Base-by-base conservation (phyloP, 2,113 vertebrate species). In the Seriola aureovittata region DNA sequence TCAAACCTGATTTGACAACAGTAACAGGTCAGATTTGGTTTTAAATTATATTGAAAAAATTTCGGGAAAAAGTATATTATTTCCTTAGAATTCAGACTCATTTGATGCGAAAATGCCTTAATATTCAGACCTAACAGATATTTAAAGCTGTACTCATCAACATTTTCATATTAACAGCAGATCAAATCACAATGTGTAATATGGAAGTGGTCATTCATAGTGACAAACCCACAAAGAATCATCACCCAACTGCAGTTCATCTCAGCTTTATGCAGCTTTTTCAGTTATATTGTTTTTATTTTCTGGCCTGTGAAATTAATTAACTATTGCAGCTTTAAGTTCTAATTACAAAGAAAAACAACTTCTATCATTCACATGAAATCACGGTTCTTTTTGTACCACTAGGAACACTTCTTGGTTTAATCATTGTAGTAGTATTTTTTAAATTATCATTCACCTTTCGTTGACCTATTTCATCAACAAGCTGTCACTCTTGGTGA, bases 91-190 rank as follows among this genome's bases (percentile, higher is more conserved):
- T 17, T 4, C 21, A n/a, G 9, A 54, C 32, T 8, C 4, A 38
- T 46, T 66, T 50, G 1, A 25, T 50, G 25, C 36, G 2, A 57
- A 29, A 44, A 58, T 4, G 9, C 8, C 5, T 23, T 17, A 34
- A 67, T 34, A 19, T 50, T 50, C 5, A 36, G 38, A 59, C 29
- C 34, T 23, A n/a, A 70, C 16, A 4, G 66, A 17, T 14, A 55
- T 36, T 57, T 55, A 40, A 75, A 69, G 54, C 58, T 74, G 65
- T 40, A 70, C 5, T 78, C 16, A 52, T 64, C 23, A 4, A 52
- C 44, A 0, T 50, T 13, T 25, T 55, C 3, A 57, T 13, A 14
- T 55, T 55, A 23, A 23, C 21, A 23, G 3, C n/a, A 55, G 21
- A 55, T 55, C n/a, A 55, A 55, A 55, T 55, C 54, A 55, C 10